A percentile compares a stretch with the other conserved stretches of the same genome.
Conservation (phyloP, 2,113 vertebrate species). For the Platycercus adscitus region DNA sequence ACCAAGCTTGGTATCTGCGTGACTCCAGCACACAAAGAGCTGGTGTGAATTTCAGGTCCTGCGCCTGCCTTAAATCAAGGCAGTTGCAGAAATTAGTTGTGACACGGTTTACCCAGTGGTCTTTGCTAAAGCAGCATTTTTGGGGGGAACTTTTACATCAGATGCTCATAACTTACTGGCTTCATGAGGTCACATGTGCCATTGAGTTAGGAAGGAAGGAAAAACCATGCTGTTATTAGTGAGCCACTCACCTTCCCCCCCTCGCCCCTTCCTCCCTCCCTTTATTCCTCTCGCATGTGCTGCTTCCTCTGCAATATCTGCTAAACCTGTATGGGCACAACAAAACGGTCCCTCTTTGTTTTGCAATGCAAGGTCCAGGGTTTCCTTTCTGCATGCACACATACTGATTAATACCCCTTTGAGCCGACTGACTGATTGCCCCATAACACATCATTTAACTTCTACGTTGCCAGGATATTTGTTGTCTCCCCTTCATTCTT, state of each 20-base stretch:
- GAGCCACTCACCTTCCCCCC: not conserved
- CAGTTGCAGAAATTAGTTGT: constrained; percentile 82
- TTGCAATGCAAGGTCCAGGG: not conserved
- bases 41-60: constrained; percentile 92
- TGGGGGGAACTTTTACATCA: constrained; percentile 64
- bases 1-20: constrained; percentile 72
- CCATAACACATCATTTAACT: constrained; percentile 49
- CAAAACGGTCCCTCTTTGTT: not conserved
- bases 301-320: not conserved
- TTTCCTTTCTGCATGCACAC: not conserved
- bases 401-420: not conserved
- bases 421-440: not conserved
- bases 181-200: constrained; percentile 74
- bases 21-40: constrained; percentile 88
- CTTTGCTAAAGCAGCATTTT: constrained; percentile 78
- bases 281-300: not conserved
- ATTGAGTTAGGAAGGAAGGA: constrained; percentile 72
- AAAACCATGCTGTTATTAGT: constrained; percentile 61
- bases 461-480: constrained; percentile 46
- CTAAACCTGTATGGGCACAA: not conserved
- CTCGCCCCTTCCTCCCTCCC: not conserved
- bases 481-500: constrained; percentile 49
- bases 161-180: constrained; percentile 77
- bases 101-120: constrained; percentile 91
- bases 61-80: constrained; percentile 89